These are phyloP conservation scores for Busseola fusca DNA, from an alignment of 2,888 invertebrate species.

Conservation along the genomic window DNA sequence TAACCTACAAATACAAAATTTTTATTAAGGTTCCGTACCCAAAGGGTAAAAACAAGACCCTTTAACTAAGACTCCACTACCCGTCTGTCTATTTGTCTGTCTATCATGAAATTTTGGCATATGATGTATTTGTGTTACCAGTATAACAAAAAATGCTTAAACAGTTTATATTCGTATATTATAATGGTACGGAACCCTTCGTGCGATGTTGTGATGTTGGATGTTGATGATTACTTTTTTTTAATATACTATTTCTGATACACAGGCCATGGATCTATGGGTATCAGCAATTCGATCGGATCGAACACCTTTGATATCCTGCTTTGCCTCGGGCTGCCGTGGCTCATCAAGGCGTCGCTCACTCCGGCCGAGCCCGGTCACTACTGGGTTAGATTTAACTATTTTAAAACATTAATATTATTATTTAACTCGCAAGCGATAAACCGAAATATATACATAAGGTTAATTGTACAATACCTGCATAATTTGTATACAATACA, in stretches of 20 bases:
- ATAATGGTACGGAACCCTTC: too few species aligned
- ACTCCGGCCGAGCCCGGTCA: slow-evolving; percentile 94
- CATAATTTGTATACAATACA: neutral
- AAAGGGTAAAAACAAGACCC: too few species aligned
- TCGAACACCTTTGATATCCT: slow-evolving; percentile 97
- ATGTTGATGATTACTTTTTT: too few species aligned
- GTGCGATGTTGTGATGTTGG: too few species aligned
- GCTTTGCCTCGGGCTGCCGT: slow-evolving; percentile 95
- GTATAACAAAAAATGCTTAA: too few species aligned
- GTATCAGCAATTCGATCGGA: slow-evolving; percentile 96
- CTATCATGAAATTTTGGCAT: too few species aligned
- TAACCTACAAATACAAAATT: neutral
- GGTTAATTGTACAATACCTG: neutral
- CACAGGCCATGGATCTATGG: slow-evolving; percentile 96
- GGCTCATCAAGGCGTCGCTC: slow-evolving; percentile 96
- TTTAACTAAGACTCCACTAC: too few species aligned
- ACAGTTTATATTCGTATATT: too few species aligned
- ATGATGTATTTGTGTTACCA: too few species aligned
- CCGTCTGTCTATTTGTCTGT: too few species aligned
- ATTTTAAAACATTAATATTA: slow-evolving; percentile 14
- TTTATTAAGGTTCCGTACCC: too few species aligned
- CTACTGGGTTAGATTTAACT: slow-evolving; percentile 90
- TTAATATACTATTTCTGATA: slow-evolving; percentile 5
- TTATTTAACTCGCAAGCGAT: slow-evolving; percentile 13
- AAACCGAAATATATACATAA: neutral